Conservation (phyloP, 2,888 invertebrate species). For the Lutraria lutraria region DNA sequence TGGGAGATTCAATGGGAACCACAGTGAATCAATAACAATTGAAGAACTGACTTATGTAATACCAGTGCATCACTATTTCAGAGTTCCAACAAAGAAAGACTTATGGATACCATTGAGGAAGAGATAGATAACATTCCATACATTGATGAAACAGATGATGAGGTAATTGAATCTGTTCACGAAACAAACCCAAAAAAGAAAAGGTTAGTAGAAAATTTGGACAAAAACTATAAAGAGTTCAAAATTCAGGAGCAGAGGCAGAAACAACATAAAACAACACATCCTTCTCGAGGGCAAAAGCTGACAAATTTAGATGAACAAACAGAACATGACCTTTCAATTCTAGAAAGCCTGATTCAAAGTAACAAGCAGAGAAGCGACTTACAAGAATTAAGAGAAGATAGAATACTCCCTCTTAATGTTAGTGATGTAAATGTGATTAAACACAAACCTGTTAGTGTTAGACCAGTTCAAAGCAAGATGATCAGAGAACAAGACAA, state of each 20-base stretch:
- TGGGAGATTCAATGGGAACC: too few species aligned
- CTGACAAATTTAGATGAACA: background rate
- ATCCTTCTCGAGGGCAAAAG: background rate
- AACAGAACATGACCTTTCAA: background rate
- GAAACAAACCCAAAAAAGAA: slow-evolving; percentile 8
- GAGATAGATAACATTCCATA: slow-evolving; percentile 19
- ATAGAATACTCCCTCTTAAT: slow-evolving; percentile 23
- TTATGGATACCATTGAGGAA: slow-evolving; percentile 21
- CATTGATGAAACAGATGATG: slow-evolving; percentile 12
- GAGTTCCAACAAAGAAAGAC: background rate
- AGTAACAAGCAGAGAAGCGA: slow-evolving; percentile 24
- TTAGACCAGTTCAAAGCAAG: background rate
- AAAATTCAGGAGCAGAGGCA: background rate
- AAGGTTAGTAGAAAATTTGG: slow-evolving; percentile 2
- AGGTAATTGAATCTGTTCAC: background rate
- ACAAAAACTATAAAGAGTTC: background rate
- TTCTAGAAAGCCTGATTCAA: slow-evolving; percentile 16
- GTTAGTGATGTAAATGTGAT: background rate
- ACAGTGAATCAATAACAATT: too few species aligned
- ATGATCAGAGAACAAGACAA: background rate
- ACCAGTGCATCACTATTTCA: background rate
- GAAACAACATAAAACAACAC: background rate
- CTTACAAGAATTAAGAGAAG: slow-evolving; percentile 38
- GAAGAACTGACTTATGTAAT: too few species aligned
- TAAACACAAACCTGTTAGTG: background rate